Base-by-base conservation (phyloP, 2,888 invertebrate genomes). In the Argyresthia albistria region DNA sequence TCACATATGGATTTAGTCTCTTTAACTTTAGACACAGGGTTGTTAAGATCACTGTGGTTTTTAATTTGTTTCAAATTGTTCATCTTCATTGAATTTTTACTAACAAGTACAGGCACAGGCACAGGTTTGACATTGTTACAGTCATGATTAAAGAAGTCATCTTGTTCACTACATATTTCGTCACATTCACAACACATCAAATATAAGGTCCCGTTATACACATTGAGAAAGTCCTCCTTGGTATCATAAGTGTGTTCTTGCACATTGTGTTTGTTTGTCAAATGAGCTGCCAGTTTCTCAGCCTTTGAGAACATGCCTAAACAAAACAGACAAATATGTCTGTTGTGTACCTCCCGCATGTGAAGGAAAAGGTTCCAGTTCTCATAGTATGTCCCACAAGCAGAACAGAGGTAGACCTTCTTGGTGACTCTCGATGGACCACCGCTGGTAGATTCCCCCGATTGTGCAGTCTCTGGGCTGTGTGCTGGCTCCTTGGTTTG, bases 311-410 rank as follows among this genome's bases (percentile, higher is more conserved):
- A 95, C 90, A 95, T 92, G 50, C 94, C 93, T 57, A 95, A 88
- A 71, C 96, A 96, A 77, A 93, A 94, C 51, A 96, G 81, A 71
- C 96, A 96, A 62, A 95, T 93, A 68, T 93, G 93, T 52, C 94
- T 90, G 62, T 92, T 91, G 73, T 96, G 96, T 54, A 92, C 91
- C 67, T 95, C 94, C 52, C 93, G 89, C 91, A 95, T 95, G 64
- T 96, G 96, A 47, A 94, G 76, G 70, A 95, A 95, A 55, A 95
- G 88, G 78, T 95, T 94, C 94, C 95, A 95, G 65, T 94, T 93
- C 76, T 95, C 94, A 80, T 94, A 95, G 67, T 95, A 95, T 10
- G 93, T 94, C 46, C 92, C 93, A 73, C 95, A 95, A 0, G 93
- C 93, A 11, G 94, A 93, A 72, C 95, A 95, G 51, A 95, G 80